Base-by-base conservation (phyloP, 2,113 vertebrate species). In the Notarius quadriscutis region DNA sequence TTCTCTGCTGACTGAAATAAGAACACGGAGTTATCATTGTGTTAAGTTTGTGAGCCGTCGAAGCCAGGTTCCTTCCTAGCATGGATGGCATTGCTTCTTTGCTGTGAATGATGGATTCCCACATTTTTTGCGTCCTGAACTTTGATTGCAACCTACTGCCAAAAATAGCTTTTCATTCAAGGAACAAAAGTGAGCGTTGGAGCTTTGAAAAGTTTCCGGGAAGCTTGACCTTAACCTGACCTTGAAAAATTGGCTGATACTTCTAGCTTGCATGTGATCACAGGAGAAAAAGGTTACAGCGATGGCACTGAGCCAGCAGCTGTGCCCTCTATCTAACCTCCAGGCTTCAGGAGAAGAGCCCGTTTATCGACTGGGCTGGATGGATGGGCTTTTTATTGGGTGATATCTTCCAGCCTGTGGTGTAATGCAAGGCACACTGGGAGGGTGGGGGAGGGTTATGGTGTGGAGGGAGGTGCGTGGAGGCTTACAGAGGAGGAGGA, bases 351-450 rank as follows among this genome's bases (percentile, higher is more conserved):
- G 55, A 55, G 86, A 65, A 50, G 48, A 72, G 53, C 78, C 53
- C 4, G 58, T 57, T 22, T 82, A 82, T 87, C 79, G 65, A 87
- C 86, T 60, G 65, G 30, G 77, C 34, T 11, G 75, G 55, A 80
- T 88, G 30, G 87, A 85, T 81, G 83, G 58, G 55, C 22, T 53
- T 67, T 88, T 88, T 88, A 88, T 85, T 88, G 87, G 87, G 55
- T 88, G 65, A 81, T 87, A 71, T 81, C 55, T 72, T 81, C 15
- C 60, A 74, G 55, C 75, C 78, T 12, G 14, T 60, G 67, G 88
- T 82, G 86, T 87, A 77, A 48, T 75, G 50, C 15, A n/a, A 80
- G 30, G 63, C 41, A 48, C 48, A 53, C 34, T 14, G 55, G 55
- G 41, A 25, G 8, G 51, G 8, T 80, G 63, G 71, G 77, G 83